A percentile compares a stretch with the other conserved stretches of the same genome.
phyloP scores from a whole-genome alignment of 2,797 vertebrate species.

The Rhadinocentrus ornatus region DNA sequence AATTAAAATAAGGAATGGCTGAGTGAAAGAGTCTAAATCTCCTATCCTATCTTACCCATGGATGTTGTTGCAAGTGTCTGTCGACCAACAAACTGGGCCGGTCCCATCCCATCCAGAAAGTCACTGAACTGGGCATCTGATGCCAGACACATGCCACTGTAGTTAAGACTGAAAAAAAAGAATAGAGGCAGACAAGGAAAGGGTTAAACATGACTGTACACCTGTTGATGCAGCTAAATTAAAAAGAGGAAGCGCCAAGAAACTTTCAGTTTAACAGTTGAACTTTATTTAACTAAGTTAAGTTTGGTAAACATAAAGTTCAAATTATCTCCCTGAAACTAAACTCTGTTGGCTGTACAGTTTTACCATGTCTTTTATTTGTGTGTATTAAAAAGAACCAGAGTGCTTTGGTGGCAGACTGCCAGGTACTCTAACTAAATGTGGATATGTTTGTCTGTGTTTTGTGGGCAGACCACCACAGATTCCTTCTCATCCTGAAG shows the following conservation, averaged over 20 bases:
- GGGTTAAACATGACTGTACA: conserved; percentile 8
- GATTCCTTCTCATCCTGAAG: not conserved
- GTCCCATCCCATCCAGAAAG: conserved; percentile 97
- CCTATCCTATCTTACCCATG: conserved; percentile 86
- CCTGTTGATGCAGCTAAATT: not conserved
- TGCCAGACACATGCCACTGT: conserved; percentile 95
- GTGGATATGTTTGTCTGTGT: conserved; percentile 5
- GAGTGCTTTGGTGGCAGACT: conserved; percentile 59
- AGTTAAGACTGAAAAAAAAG: conserved; percentile 89
- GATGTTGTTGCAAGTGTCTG: conserved; percentile 97
- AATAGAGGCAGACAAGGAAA: conserved; percentile 15
- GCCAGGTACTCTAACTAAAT: conserved; percentile 32
- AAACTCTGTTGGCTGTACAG: conserved; percentile 1
- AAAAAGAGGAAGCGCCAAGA: not conserved
- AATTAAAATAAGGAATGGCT: too few relatives aligned
- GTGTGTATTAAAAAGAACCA: conserved; percentile 37
- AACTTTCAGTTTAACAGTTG: not conserved
- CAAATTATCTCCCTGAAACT: conserved; percentile 13
- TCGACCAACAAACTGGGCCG: conserved; percentile 96
- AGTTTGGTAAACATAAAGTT: not conserved
- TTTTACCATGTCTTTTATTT: conserved; percentile 33
- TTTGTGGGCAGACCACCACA: not conserved
- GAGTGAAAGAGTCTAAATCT: not conserved
- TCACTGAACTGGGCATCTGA: conserved; percentile 98
- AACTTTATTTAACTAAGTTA: not conserved